These are phyloP conservation scores for Takifugu flavidus DNA, from an alignment of 2,113 vertebrate genomes.

Conservation along the genomic window DNA sequence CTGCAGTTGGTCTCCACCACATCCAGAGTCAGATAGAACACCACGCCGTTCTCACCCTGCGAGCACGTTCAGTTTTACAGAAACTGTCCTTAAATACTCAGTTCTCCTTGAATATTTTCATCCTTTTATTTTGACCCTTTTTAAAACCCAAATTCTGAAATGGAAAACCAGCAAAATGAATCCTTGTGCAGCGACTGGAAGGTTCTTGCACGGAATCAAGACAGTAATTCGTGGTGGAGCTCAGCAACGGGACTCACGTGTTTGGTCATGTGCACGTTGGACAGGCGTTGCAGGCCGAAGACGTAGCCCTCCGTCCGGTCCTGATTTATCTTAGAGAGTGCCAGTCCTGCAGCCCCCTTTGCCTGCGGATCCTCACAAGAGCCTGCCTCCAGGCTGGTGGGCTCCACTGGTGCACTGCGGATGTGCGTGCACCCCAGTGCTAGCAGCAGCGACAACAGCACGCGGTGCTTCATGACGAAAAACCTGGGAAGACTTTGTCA, in stretches of 20 bases:
- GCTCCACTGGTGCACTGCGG: slow-evolving; percentile 47
- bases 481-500: not conserved
- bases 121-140: too few relatives aligned
- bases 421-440: slow-evolving; percentile 36
- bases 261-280: slow-evolving; percentile 50
- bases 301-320: slow-evolving; percentile 68
- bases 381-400: not conserved
- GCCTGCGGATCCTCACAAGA: slow-evolving; percentile 57
- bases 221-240: too few relatives aligned
- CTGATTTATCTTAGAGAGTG: slow-evolving; percentile 70
- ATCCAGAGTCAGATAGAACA: slow-evolving; percentile 72
- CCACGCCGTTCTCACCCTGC: slow-evolving; percentile 53
- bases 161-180: too few relatives aligned
- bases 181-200: too few relatives aligned
- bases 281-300: slow-evolving; percentile 60
- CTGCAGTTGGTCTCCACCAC: slow-evolving; percentile 75
- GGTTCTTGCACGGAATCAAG: too few relatives aligned
- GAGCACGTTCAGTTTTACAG: not conserved
- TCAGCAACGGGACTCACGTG: slow-evolving; percentile 60
- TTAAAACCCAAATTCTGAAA: too few relatives aligned
- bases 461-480: slow-evolving; percentile 59
- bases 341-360: slow-evolving; percentile 39
- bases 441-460: slow-evolving; percentile 47
- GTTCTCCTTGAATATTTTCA: too few relatives aligned
- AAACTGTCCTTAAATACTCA: too few relatives aligned